Conservation (phyloP, 2,797 vertebrate genomes). For the Bryconaethiops microstoma region DNA sequence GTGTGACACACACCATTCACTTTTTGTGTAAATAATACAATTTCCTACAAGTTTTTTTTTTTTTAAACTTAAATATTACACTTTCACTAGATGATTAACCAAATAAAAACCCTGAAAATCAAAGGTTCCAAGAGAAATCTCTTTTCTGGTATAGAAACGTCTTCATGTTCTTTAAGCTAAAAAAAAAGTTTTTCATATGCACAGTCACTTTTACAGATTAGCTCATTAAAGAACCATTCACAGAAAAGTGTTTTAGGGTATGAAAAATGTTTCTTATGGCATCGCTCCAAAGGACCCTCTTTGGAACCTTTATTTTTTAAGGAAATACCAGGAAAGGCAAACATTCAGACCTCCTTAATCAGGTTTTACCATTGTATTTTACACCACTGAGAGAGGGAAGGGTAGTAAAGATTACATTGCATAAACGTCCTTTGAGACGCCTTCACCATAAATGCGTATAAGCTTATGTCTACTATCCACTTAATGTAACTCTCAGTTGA, state of each 20-base stretch:
- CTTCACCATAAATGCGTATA: neutral
- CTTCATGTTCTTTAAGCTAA: neutral
- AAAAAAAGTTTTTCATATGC: neutral
- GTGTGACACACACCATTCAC: neutral
- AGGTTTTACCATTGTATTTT: too few relatives aligned
- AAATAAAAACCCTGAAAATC: too few relatives aligned
- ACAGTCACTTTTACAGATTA: neutral
- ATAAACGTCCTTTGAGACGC: neutral
- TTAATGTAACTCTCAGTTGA: neutral
- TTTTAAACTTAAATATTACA: neutral
- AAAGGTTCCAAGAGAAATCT: neutral
- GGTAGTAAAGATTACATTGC: neutral
- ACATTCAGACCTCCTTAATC: neutral
- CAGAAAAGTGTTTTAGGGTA: neutral
- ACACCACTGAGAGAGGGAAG: neutral
- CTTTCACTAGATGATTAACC: too few relatives aligned
- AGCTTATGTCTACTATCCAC: neutral
- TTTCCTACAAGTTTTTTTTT: neutral
- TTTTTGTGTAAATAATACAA: neutral
- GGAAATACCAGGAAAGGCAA: neutral
- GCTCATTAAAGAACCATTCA: neutral
- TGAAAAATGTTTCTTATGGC: neutral
- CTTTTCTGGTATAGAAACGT: neutral
- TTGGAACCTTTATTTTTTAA: neutral
- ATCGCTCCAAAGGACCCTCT: neutral